Evolutionary conservation across 92 coral and sea anemone genomes (phyloP), one percentile per base, ranked within the genome.

Genomic region (Parazoanthus swiftii): DNA sequence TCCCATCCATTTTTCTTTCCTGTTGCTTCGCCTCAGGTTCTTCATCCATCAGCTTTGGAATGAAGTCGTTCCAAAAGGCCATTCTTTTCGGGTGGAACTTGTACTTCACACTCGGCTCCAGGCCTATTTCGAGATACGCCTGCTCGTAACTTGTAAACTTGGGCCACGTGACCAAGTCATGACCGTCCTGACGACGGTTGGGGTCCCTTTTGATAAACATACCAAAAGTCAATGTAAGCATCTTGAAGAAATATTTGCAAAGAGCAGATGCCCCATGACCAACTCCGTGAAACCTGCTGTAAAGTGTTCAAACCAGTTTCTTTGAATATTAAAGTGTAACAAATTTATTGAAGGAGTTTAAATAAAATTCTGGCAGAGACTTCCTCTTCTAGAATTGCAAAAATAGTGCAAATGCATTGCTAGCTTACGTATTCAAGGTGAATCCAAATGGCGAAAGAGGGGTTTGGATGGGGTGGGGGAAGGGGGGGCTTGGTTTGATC

Each of bases 91-190:
- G 63, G 8, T 58, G 65, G 37, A 73, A 33, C 1, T 79, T 79
- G 82, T 46, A 79, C 67, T 46, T 79, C 35, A 79, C 82, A 79
- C 82, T 50, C 38, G 82, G 66, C 14, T 79, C 82, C 66, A 79
- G 82, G 66, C 58, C 67, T 79, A 79, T 79, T 10, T 79, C 26
- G 6, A 79, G 82, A 29, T 79, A 79, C 14, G 82, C 82, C 39
- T 79, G 65, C 82, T 79, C 67, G 33, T 43, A 79, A 13, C 66
- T 79, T 79, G 82, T 50, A 29, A n/a, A 79, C 38, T 50, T 79
- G 51, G 82, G 82, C 82, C 82, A 76, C 11, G 48, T 20, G 44
- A 76, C 80, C 80, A 37, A 9, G 54, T 76, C 80, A 39, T 76
- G 80, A 8, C 66, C 82, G 42, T 25, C 37, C 54, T 79, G 23